Evolutionary conservation across 2,888 invertebrate genomes (phyloP).

Genomic region (Cephus nigrinus): DNA sequence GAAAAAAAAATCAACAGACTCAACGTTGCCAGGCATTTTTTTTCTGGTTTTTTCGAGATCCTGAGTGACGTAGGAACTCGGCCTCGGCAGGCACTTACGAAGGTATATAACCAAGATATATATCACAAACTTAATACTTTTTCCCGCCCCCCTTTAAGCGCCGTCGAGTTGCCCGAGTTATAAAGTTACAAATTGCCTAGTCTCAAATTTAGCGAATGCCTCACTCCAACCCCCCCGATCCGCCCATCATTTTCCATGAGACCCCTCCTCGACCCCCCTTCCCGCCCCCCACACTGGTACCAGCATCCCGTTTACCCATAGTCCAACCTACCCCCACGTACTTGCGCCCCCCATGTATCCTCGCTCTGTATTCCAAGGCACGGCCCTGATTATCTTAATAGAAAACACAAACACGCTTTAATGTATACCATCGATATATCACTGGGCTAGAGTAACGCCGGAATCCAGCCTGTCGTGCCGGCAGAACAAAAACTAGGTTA

Average conservation of each 20-base stretch:
- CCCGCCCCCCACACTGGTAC: background rate
- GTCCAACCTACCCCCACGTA: slow-evolving; percentile 2
- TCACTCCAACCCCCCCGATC: slow-evolving; percentile 20
- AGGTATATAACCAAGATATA: slow-evolving; percentile 32
- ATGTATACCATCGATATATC: slow-evolving; percentile 49
- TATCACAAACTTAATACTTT: slow-evolving; percentile 37
- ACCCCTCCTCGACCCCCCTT: background rate
- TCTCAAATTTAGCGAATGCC: slow-evolving; percentile 23
- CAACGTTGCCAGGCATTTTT: background rate
- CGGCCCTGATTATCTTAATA: slow-evolving; percentile 59
- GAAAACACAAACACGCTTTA: slow-evolving; percentile 54
- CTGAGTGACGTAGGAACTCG: background rate
- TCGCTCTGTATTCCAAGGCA: slow-evolving; percentile 53
- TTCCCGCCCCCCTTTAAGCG: slow-evolving; percentile 18
- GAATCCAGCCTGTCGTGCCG: background rate
- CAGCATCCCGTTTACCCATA: background rate
- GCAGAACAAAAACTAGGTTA: background rate
- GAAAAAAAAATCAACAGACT: too few species aligned
- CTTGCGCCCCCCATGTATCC: slow-evolving; percentile 37
- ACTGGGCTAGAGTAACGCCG: slow-evolving; percentile 9
- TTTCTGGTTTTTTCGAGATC: background rate
- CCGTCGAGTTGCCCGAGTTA: slow-evolving; percentile 29
- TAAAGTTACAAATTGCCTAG: slow-evolving; percentile 39
- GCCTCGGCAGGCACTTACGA: slow-evolving; percentile 25
- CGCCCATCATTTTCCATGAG: slow-evolving; percentile 12